Base-by-base conservation (phyloP, 1,140 invertebrate genomes). In the Rhopalosiphum padi region DNA sequence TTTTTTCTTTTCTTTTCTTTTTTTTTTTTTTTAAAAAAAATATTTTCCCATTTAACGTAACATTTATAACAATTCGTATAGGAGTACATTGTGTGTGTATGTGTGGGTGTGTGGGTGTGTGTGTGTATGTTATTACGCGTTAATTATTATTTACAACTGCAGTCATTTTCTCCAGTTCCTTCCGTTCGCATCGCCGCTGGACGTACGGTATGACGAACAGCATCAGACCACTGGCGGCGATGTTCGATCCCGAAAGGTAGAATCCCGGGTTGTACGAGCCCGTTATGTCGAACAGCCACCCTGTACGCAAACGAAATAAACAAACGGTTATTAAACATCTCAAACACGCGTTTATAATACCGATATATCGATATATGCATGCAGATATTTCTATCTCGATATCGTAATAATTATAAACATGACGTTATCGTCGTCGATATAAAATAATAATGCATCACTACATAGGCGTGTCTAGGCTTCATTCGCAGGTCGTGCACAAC, bases 151-250 rank as follows among this genome's bases (percentile, higher is more conserved):
- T 90, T 37, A 41, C 89, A 43, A 85, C 15, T 48, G 48, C 77
- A 93, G 82, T 93, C 91, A 93, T 93, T 93, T 93, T 93, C 37
- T 90, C 55, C 15, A 86, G 60, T 43, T 91, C 90, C 25, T 60
- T 60, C n/a, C 85, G 90, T 92, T 68, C 83, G 6, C 51, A 86
- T 4, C 22, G 95, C 93, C 96, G 96, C 95, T 98, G 97, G 51
- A 99, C 94, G n/a, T 96, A 95, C 4, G 98, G 98, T 94, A 99
- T 97, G 86, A 97, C 95, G 95, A 98, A 99, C 82, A 99, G 96
- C 95, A 99, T 98, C 15, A 98, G 41, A 22, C 99, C 99, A 95
- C 98, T 98, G 41, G 98, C 90, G 2, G 97, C 97, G 85, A 99
- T 98, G 95, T 97, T 97, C 4, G 96, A 95, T 5, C 98, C 98